These are phyloP conservation scores for Heliconius aoede DNA, from an alignment of 2,888 invertebrate species.

Conservation along the genomic window DNA sequence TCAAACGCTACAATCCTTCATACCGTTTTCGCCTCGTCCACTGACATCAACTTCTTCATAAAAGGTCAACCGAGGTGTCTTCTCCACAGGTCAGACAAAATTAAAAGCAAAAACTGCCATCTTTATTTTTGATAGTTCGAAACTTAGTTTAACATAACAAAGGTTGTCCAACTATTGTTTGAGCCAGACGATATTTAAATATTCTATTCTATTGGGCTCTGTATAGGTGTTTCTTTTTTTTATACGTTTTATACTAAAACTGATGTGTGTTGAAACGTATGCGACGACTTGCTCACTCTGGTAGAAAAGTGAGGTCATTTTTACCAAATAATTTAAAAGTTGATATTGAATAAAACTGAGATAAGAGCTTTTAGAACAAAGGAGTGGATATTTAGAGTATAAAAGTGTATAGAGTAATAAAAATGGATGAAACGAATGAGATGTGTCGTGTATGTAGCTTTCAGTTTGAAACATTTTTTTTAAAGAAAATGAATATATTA, in stretches of 20 bases:
- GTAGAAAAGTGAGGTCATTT: not conserved
- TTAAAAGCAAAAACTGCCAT: constrained; percentile 40
- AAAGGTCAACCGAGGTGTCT: too few species aligned
- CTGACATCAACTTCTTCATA: not conserved
- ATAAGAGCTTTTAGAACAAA: too few species aligned
- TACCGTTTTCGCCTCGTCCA: not conserved
- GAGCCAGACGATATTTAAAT: constrained; percentile 79
- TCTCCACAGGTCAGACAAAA: not conserved
- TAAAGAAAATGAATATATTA: too few species aligned
- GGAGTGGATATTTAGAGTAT: too few species aligned
- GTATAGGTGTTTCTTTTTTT: constrained; percentile 54
- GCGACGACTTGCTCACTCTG: constrained; percentile 35
- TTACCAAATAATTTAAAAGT: not conserved
- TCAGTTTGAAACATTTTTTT: too few species aligned
- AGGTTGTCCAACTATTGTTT: constrained; percentile 75
- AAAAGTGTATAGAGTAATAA: too few species aligned
- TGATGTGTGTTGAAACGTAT: constrained; percentile 56
- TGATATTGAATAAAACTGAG: not conserved
- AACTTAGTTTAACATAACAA: constrained; percentile 75
- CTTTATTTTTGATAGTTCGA: constrained; percentile 56
- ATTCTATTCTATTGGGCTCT: constrained; percentile 63
- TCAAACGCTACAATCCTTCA: not conserved
- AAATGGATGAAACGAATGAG: too few species aligned
- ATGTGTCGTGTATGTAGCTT: too few species aligned
- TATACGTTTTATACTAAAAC: constrained; percentile 61